Evolutionary conservation across 2,888 invertebrate genomes (phyloP).

Genomic region (Drosophila histrio): DNA sequence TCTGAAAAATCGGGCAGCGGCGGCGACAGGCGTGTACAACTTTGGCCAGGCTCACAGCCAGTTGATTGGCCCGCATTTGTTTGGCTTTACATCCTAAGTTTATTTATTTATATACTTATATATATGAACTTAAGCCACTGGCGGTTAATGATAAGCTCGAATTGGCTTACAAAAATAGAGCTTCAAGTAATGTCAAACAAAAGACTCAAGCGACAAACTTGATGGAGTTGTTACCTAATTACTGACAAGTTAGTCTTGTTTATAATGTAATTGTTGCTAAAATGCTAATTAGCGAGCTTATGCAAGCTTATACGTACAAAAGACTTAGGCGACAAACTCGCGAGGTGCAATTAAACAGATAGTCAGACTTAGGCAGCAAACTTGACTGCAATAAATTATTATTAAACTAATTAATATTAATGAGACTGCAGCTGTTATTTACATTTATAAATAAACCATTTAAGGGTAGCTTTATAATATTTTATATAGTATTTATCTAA

Average conservation of each 20-base stretch:
- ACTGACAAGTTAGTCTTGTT: slow-evolving; percentile 30
- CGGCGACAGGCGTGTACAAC: slow-evolving; percentile 26
- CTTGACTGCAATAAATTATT: neutral
- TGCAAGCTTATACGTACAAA: slow-evolving; percentile 11
- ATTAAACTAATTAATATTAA: neutral
- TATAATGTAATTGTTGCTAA: neutral
- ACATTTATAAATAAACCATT: neutral
- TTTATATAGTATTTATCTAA: neutral
- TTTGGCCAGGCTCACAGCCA: slow-evolving; percentile 20
- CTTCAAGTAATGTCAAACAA: slow-evolving; percentile 24
- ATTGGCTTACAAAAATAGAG: slow-evolving; percentile 20
- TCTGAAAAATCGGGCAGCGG: slow-evolving; percentile 60
- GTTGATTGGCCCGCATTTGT: slow-evolving; percentile 64
- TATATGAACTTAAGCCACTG: slow-evolving; percentile 7
- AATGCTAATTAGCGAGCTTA: slow-evolving; percentile 5
- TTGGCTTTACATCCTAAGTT: slow-evolving; percentile 50
- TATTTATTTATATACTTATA: slow-evolving; percentile 29
- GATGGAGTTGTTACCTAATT: slow-evolving; percentile 25
- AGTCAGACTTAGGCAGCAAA: slow-evolving; percentile 23
- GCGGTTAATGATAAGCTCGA: slow-evolving; percentile 49
- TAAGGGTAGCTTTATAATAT: neutral
- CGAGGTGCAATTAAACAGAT: neutral
- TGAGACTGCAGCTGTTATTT: neutral
- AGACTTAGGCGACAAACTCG: slow-evolving; percentile 28
- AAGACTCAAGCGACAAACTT: slow-evolving; percentile 39